Evolutionary conservation across 2,888 invertebrate genomes (phyloP).

Genomic region (Scaptomyza reducta): DNA sequence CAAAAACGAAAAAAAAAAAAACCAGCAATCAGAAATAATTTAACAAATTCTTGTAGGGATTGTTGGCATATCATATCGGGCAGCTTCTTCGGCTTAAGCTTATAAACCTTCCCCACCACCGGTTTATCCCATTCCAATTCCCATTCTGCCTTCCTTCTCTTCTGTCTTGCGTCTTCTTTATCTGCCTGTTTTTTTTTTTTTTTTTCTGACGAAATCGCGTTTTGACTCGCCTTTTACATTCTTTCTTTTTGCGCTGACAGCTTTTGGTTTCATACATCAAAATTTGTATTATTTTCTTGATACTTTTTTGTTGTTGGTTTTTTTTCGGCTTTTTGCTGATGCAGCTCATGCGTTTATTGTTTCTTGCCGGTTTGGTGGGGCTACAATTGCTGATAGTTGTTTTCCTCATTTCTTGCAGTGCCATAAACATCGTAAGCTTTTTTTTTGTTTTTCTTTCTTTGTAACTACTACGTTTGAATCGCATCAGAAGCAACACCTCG

Average conservation of each 20-base stretch:
- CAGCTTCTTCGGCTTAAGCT: conserved; percentile 13
- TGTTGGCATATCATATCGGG: conserved; percentile 21
- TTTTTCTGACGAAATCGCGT: conserved; percentile 55
- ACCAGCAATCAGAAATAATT: not conserved
- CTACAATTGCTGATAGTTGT: conserved; percentile 22
- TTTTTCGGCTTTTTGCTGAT: conserved; percentile 46
- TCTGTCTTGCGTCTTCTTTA: conserved; percentile 18
- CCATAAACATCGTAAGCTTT: conserved; percentile 60
- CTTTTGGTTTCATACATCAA: conserved; percentile 37
- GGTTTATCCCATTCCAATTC: conserved; percentile 25
- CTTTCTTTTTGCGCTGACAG: conserved; percentile 22
- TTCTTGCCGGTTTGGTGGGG: conserved; percentile 17
- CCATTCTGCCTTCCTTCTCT: too few relatives aligned
- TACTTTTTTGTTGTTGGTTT: not conserved
- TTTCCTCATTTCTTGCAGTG: conserved; percentile 50
- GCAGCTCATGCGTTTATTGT: conserved; percentile 19
- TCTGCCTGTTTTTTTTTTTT: conserved; percentile 11
- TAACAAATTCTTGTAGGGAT: conserved; percentile 6
- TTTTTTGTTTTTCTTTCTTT: conserved; percentile 17
- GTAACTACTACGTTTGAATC: conserved; percentile 26
- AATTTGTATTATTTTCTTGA: conserved; percentile 15
- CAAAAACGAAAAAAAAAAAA: conserved; percentile 9
- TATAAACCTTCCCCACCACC: not conserved
- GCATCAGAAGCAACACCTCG: conserved; percentile 47
- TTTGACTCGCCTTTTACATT: conserved; percentile 19